Evolutionary conservation across 1,140 invertebrate species (phyloP).

Genomic region (Cydia pomonella): DNA sequence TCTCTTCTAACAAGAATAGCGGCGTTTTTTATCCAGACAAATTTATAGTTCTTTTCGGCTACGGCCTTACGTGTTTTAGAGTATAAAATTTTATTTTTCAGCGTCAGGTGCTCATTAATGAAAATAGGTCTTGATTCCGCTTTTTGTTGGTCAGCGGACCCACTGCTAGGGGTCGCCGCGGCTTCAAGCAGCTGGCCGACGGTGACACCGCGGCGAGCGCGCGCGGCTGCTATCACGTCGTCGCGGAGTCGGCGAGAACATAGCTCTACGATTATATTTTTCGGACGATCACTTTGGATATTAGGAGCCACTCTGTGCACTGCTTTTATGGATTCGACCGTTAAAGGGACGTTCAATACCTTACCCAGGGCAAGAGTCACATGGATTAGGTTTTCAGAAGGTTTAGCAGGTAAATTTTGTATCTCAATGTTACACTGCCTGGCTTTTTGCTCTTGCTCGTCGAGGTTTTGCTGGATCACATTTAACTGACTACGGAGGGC

Average conservation of each 20-base stretch:
- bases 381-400: slow-evolving; percentile 32
- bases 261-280: slow-evolving; percentile 33
- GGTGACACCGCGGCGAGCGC: slow-evolving; percentile 13
- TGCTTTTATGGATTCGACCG: neutral
- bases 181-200: neutral
- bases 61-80: slow-evolving; percentile 14
- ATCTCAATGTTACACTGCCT: slow-evolving; percentile 32
- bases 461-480: neutral
- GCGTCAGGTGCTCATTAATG: slow-evolving; percentile 32
- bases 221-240: slow-evolving; percentile 30
- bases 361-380: slow-evolving; percentile 1
- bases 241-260: slow-evolving; percentile 11
- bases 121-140: neutral
- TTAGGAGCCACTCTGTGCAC: slow-evolving; percentile 32
- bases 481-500: neutral
- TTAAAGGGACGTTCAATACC: neutral
- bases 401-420: slow-evolving; percentile 29
- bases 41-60: slow-evolving; percentile 12
- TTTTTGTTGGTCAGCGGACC: neutral
- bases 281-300: neutral
- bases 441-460: slow-evolving; percentile 33
- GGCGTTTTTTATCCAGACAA: slow-evolving; percentile 33
- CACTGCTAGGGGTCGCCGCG: neutral
- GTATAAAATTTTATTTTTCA: slow-evolving; percentile 33
- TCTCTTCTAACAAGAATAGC: slow-evolving; percentile 18